Evolutionary conservation across 2,797 vertebrate species (phyloP), one percentile per base, ranked within the genome.

Genomic region (Chanos chanos): DNA sequence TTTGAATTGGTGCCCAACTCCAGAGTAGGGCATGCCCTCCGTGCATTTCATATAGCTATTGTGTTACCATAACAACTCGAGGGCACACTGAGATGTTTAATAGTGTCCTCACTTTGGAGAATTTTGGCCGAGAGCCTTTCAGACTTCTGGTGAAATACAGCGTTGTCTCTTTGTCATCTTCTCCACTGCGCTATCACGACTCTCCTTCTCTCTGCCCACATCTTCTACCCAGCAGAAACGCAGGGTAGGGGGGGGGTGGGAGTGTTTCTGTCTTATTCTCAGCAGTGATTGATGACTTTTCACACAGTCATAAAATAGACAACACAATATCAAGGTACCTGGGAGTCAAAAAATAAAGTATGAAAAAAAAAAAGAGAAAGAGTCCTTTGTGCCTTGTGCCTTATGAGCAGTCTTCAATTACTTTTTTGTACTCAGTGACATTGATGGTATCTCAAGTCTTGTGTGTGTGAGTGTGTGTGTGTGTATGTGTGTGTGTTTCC

Each of bases 211-310:
- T n/a, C 9, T 37, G 19, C 7, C 13, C 24, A 48, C 9, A 0
- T 61, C 47, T 71, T 36, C 56, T 63, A 37, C 44, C 37, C 61
- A 69, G 30, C 49, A 19, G n/a, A n/a, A n/a, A n/a, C n/a, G n/a
- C n/a, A n/a, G n/a, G n/a, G 31, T 9, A 30, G 53, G 22, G 4
- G 9, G 28, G 41, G 52, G 51, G 31, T 58, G 48, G 71, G 6
- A 16, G 30, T 60, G 27, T 48, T 56, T 31, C 56, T 30, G 4
- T 58, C 31, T 55, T 21, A 30, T 41, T 73, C 37, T 30, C 56
- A 12, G 55, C 28, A 45, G 51, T 78, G 75, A 81, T 66, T 73
- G 64, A 81, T 80, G 71, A 71, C 37, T 66, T 65, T 61, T 68
- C 37, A 54, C 44, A 22, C 34, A 36, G 54, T 66, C 57, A 53